These are phyloP conservation scores for Oryzias dopingdopingensis DNA, from an alignment of 2,797 vertebrate genomes.

Conservation along the genomic window DNA sequence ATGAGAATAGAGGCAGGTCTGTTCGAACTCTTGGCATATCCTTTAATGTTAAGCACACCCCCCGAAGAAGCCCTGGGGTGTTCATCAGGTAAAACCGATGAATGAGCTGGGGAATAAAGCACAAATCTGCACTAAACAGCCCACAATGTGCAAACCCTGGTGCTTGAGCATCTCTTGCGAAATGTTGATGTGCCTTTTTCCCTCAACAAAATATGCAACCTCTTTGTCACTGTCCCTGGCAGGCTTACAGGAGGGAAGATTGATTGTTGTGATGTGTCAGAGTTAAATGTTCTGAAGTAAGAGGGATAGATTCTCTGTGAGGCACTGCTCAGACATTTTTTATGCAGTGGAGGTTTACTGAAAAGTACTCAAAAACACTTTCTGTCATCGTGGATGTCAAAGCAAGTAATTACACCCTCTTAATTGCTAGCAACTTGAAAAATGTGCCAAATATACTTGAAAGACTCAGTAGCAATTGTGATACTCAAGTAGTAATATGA, in stretches of 20 bases:
- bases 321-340: conserved; percentile 22
- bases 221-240: conserved; percentile 51
- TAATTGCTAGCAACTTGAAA: conserved; percentile 48
- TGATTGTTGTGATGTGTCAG: conserved; percentile 36
- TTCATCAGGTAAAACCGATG: conserved; percentile 41
- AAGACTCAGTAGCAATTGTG: conserved; percentile 10
- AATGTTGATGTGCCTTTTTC: conserved; percentile 41
- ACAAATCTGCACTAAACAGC: conserved; percentile 33
- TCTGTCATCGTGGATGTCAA: conserved; percentile 44
- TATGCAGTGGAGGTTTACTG: conserved; percentile 40
- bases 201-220: conserved; percentile 46
- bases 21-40: conserved; percentile 27
- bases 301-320: conserved; percentile 41
- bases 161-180: conserved; percentile 23
- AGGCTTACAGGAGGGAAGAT: conserved; percentile 37
- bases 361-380: conserved; percentile 43
- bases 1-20: conserved; percentile 5
- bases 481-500: conserved; percentile 17
- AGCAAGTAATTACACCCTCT: conserved; percentile 35
- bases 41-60: conserved; percentile 28
- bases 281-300: conserved; percentile 48
- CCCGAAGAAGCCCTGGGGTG: conserved; percentile 26
- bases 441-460: conserved; percentile 38
- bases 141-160: conserved; percentile 18
- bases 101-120: conserved; percentile 29